phyloP scores from a whole-genome alignment of 2,888 invertebrate genomes.

The Dione vanillae region DNA sequence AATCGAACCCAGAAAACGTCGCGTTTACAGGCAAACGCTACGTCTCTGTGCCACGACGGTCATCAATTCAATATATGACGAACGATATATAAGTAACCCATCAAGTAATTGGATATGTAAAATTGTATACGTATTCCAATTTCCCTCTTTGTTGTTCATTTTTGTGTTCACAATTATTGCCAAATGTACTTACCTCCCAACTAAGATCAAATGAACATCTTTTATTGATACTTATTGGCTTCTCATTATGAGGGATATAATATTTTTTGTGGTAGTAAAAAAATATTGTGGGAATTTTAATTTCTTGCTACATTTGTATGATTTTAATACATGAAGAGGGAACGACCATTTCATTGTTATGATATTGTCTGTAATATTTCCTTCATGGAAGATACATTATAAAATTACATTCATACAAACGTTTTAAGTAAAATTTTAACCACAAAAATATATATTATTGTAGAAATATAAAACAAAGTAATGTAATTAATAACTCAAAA shows the following conservation, averaged over 20 bases:
- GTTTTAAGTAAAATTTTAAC: not conserved
- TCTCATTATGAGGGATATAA: not conserved
- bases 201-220: slow-evolving; percentile 32
- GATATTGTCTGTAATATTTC: not conserved
- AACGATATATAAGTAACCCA: not conserved
- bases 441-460: too few relatives aligned
- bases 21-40: too few relatives aligned
- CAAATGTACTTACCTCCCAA: slow-evolving; percentile 10
- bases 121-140: not conserved
- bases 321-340: not conserved
- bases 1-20: too few relatives aligned
- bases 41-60: not conserved
- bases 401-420: not conserved
- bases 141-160: slow-evolving; percentile 9
- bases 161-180: slow-evolving; percentile 22
- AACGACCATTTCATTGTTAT: not conserved
- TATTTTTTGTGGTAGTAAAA: not conserved
- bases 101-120: slow-evolving; percentile 9
- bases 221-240: slow-evolving; percentile 26
- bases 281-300: not conserved
- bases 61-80: not conserved
- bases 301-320: slow-evolving; percentile 1
- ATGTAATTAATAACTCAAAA: too few relatives aligned
- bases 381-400: not conserved
- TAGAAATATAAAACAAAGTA: not conserved